These are phyloP conservation scores for Hyles vespertilio DNA, from an alignment of 1,140 invertebrate species.

Conservation along the genomic window DNA sequence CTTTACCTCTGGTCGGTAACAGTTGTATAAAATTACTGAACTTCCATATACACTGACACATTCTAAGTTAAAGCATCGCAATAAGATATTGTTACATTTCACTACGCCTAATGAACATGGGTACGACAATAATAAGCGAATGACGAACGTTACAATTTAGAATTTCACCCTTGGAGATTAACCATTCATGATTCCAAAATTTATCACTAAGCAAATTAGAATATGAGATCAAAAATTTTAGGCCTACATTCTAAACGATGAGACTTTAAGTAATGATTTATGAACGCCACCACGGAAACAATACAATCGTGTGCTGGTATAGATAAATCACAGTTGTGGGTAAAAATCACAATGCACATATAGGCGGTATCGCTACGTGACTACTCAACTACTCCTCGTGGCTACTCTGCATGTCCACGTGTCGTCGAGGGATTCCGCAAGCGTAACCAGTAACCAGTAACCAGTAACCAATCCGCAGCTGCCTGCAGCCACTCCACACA, in stretches of 20 bases:
- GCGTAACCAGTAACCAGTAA: slow-evolving; percentile 16
- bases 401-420: slow-evolving; percentile 32
- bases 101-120: slow-evolving; percentile 63
- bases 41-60: slow-evolving; percentile 61
- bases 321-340: slow-evolving; percentile 68
- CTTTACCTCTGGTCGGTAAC: slow-evolving; percentile 54
- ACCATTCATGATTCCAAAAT: slow-evolving; percentile 60
- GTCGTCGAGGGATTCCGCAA: slow-evolving; percentile 43
- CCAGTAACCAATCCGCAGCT: not conserved
- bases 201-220: slow-evolving; percentile 74
- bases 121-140: slow-evolving; percentile 47
- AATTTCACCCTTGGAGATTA: slow-evolving; percentile 63
- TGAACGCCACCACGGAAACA: slow-evolving; percentile 60
- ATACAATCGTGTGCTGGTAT: slow-evolving; percentile 58
- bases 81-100: slow-evolving; percentile 72
- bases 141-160: slow-evolving; percentile 64
- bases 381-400: slow-evolving; percentile 36
- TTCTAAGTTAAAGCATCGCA: slow-evolving; percentile 74
- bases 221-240: slow-evolving; percentile 75
- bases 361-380: slow-evolving; percentile 69
- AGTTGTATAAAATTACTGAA: slow-evolving; percentile 69
- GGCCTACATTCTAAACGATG: slow-evolving; percentile 71
- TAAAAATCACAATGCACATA: slow-evolving; percentile 65
- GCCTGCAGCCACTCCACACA: not conserved
- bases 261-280: slow-evolving; percentile 69